These are phyloP conservation scores for Chaitophorus viminalis DNA, from an alignment of 2,888 invertebrate genomes.

Conservation along the genomic window DNA sequence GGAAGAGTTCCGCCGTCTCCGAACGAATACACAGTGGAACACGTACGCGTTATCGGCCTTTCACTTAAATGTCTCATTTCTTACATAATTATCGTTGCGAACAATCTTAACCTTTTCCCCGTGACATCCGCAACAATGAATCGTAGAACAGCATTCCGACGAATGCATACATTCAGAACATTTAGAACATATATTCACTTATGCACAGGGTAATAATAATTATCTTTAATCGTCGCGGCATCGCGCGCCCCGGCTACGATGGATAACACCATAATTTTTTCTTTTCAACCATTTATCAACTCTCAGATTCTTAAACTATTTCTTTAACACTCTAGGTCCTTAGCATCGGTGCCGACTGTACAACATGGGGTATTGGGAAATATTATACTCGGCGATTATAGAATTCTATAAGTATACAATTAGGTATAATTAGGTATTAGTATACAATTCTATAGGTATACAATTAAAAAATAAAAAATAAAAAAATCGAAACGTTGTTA, in stretches of 20 bases:
- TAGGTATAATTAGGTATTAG: too few species aligned
- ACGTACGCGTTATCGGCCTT: background rate
- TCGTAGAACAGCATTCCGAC: constrained; percentile 43
- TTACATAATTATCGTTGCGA: constrained; percentile 43
- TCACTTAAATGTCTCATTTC: constrained; percentile 56
- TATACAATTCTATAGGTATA: too few species aligned
- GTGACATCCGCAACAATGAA: constrained; percentile 55
- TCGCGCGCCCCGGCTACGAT: background rate
- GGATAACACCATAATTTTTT: constrained; percentile 22
- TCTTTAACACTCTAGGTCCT: constrained; percentile 2
- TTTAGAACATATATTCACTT: too few species aligned
- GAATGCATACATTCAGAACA: too few species aligned
- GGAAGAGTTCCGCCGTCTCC: constrained; percentile 21
- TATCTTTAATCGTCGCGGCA: background rate
- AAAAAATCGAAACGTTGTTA: background rate
- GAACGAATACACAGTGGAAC: background rate
- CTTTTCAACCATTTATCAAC: constrained; percentile 20
- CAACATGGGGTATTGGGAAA: constrained; percentile 7
- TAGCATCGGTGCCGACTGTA: background rate
- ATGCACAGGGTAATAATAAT: constrained; percentile 30
- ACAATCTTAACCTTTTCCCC: constrained; percentile 45
- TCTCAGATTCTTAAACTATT: constrained; percentile 31
- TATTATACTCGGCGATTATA: background rate
- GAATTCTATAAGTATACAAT: background rate
- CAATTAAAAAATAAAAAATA: background rate